Evolutionary conservation across 2,113 vertebrate genomes (phyloP), one percentile per base, ranked within the genome.

Genomic region (Alouatta palliata): DNA sequence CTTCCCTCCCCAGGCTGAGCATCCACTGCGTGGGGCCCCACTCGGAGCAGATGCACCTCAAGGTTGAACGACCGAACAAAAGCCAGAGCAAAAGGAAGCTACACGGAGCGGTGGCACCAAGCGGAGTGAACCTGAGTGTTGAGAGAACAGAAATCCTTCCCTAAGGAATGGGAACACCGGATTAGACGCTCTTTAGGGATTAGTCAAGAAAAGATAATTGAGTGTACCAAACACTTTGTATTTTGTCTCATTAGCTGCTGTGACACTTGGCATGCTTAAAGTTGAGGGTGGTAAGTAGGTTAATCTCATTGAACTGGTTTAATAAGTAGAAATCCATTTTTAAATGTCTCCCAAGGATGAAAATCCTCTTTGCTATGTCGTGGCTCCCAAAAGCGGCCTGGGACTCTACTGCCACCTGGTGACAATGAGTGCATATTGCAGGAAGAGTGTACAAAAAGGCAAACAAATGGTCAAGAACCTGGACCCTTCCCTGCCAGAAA

Each of bases 331-430:
- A 97, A 96, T 94, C 52, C 79, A 73, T 82, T 96, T 97, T 83
- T 76, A 77, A 95, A 79, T 35, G 30, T 91, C 56, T 94, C 77
- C 71, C 82, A 73, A 83, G 35, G 56, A 84, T 75, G 30, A 87
- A 96, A 97, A 96, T 90, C 90, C 90, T 80, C 52, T 87, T 58
- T 12, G 27, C 66, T 5, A 6, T 3, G 56, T 5, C 19, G 19
- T 19, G n/a, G 37, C 30, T 95, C 73, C 64, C 47, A 10, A 49
- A 81, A 82, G 56, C 1, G 35, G n/a, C 8, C 87, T 88, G 92
- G 12, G 71, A 30, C 45, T 87, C 81, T 97, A 95, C 95, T 97
- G 90, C 95, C 97, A 97, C 97, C 97, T 98, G 83, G 96, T 96
- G 97, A 49, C 45, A 2, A 0, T 20, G 5, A 9, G 16, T 47